Percentiles rank a stretch among this genome's conserved stretches.
phyloP scores from a whole-genome alignment of 2,797 vertebrate genomes.

The Apogon talboti region DNA sequence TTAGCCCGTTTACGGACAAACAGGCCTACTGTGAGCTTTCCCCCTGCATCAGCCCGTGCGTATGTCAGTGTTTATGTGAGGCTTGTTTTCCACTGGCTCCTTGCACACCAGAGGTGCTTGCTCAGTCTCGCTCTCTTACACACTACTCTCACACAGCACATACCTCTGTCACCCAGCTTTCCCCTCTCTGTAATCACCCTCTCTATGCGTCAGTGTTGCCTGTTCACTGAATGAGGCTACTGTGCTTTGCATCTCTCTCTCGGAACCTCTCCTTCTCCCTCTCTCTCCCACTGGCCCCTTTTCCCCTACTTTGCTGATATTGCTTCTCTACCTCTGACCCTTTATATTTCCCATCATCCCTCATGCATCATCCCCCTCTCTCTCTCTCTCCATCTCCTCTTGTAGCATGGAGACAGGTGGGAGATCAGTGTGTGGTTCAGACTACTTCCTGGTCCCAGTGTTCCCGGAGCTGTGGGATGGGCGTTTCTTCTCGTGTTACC shows the following conservation, averaged over 20 bases:
- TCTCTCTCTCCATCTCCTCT: slow-evolving; percentile 15
- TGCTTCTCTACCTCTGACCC: slow-evolving; percentile 17
- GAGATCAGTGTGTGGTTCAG: slow-evolving; percentile 80
- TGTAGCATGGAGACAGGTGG: slow-evolving; percentile 78
- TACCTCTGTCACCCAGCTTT: slow-evolving; percentile 76
- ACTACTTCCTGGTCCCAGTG: slow-evolving; percentile 88
- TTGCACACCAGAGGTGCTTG: slow-evolving; percentile 80
- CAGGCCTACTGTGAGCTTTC: slow-evolving; percentile 71
- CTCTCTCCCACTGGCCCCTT: slow-evolving; percentile 39
- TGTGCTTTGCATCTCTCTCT: slow-evolving; percentile 71
- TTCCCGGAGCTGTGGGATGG: slow-evolving; percentile 88
- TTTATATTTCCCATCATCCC: neutral
- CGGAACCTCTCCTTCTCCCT: slow-evolving; percentile 49
- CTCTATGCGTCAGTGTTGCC: slow-evolving; percentile 82
- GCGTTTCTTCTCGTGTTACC: slow-evolving; percentile 86
- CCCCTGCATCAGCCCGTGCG: slow-evolving; percentile 40
- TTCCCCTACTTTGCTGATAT: slow-evolving; percentile 18
- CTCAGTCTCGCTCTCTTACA: slow-evolving; percentile 42
- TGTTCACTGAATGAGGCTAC: slow-evolving; percentile 80
- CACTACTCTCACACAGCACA: slow-evolving; percentile 72
- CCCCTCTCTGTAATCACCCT: slow-evolving; percentile 79
- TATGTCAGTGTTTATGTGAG: slow-evolving; percentile 69
- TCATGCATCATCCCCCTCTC: slow-evolving; percentile 30
- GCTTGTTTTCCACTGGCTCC: slow-evolving; percentile 83
- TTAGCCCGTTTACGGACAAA: slow-evolving; percentile 69